Conservation (phyloP, 2,113 vertebrate species). For the Perccottus glenii region DNA sequence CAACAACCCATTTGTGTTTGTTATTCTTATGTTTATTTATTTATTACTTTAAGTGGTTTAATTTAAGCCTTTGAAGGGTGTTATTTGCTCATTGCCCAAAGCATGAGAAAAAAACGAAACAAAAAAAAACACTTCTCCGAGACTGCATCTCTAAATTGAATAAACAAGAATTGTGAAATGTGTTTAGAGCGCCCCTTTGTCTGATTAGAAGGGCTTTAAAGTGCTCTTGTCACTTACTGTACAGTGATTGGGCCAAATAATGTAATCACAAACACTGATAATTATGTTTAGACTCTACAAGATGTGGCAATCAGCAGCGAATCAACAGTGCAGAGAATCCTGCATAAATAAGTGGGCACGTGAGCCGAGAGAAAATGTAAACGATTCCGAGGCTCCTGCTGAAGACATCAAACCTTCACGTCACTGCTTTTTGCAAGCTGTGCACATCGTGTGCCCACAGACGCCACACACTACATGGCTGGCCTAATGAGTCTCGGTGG, state of each 20-base stretch:
- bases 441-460: conserved; percentile 48
- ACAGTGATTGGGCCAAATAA: not conserved
- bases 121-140: not conserved
- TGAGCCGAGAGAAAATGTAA: conserved; percentile 32
- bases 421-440: conserved; percentile 50
- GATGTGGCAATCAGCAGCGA: conserved; percentile 5
- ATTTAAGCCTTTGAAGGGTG: conserved; percentile 29
- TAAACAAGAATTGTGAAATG: conserved; percentile 31
- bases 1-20: conserved; percentile 7
- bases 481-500: conserved; percentile 74
- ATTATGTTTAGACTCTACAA: conserved; percentile 3
- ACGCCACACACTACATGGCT: conserved; percentile 36
- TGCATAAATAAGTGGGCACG: not conserved
- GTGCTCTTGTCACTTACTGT: conserved; percentile 7
- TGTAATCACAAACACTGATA: not conserved
- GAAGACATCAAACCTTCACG: conserved; percentile 50
- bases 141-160: conserved; percentile 18
- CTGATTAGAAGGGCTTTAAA: conserved; percentile 34
- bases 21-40: conserved; percentile 18
- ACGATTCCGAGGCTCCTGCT: conserved; percentile 44
- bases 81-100: conserved; percentile 9
- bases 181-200: conserved; percentile 19
- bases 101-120: not conserved
- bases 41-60: conserved; percentile 32
- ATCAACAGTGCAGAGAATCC: not conserved